Evolutionary conservation across 2,888 invertebrate species (phyloP), one percentile per base, ranked within the genome.

Genomic region (Cylloceria caligata): DNA sequence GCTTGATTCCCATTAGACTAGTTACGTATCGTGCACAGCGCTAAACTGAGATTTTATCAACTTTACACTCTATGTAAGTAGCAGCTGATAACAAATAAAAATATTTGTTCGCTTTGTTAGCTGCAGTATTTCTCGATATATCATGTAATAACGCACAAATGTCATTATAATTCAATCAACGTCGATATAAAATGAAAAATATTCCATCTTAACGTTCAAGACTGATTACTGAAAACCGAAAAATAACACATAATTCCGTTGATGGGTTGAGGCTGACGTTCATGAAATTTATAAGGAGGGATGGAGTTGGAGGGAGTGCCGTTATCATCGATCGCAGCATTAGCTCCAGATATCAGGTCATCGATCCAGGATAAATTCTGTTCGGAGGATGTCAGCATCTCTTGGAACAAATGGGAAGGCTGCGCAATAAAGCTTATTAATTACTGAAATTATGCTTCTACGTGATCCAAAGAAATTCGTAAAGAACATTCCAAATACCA

Each of bases 171-270:
- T 27, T 30, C 7, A 57, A 11, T 39, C 4, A 39, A 39, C 30
- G 19, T 21, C 21, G 6, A 19, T 24, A 13, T 1, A 13, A 9
- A 5, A 64, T 30, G n/a, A 6, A 13, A 49, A 34, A 30, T 36
- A 67, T 67, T 57, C 57, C 16, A 24, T 74, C 7, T 4, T 39
- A 16, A 6, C 0, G 4, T 5, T 81, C 19, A 84, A 2, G 81
- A 75, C 55, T 90, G 88, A 73, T 90, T 89, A 60, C 92, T 91
- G 80, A 92, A 92, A 0, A 90, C 90, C 3, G 90, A 91, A 86
- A 92, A 88, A 80, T 92, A 92, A 83, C 92, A 92, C 4, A 90
- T 87, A 16, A 91, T 84, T 21, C 92, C 92, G 62, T 88, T 86
- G 27, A 87, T 65, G 0, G 92, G 92, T 13, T 83, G 83, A 0